phyloP scores from a whole-genome alignment of 2,888 invertebrate genomes.

The Keiferia lycopersicella region DNA sequence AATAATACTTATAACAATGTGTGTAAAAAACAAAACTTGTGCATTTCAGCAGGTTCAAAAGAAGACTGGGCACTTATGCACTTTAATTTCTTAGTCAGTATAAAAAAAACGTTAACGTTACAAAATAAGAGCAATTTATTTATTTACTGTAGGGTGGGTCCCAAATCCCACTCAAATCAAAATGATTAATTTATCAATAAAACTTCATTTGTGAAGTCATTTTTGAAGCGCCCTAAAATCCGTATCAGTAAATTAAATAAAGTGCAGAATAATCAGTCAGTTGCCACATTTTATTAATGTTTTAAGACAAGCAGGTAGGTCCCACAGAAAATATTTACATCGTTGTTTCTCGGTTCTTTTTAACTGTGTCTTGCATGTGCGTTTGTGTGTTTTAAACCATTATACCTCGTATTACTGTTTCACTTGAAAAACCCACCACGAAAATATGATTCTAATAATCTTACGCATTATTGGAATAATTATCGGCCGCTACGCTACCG shows the following conservation, averaged over 20 bases:
- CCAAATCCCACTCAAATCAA: background rate
- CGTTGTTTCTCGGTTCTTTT: background rate
- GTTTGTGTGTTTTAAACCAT: background rate
- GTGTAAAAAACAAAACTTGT: too few species aligned
- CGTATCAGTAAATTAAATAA: slow-evolving; percentile 33
- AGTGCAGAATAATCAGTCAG: slow-evolving; percentile 41
- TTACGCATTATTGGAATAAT: background rate
- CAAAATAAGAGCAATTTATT: too few species aligned
- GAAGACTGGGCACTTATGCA: too few species aligned
- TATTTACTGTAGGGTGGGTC: too few species aligned
- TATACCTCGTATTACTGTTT: background rate
- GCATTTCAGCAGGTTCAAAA: too few species aligned
- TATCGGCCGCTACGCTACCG: too few species aligned
- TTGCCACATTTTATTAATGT: slow-evolving; percentile 46
- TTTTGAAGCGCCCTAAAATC: background rate
- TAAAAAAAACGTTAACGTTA: too few species aligned
- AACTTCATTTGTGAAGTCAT: slow-evolving; percentile 14
- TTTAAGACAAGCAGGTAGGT: background rate
- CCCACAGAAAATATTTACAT: background rate
- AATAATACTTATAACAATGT: too few species aligned
- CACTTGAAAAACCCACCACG: background rate
- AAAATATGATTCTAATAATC: background rate
- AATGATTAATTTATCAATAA: slow-evolving; percentile 17
- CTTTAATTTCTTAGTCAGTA: too few species aligned
- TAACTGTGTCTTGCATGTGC: background rate